These are phyloP conservation scores for Theodoxus fluviatilis DNA, from an alignment of 2,888 invertebrate genomes.

Conservation along the genomic window DNA sequence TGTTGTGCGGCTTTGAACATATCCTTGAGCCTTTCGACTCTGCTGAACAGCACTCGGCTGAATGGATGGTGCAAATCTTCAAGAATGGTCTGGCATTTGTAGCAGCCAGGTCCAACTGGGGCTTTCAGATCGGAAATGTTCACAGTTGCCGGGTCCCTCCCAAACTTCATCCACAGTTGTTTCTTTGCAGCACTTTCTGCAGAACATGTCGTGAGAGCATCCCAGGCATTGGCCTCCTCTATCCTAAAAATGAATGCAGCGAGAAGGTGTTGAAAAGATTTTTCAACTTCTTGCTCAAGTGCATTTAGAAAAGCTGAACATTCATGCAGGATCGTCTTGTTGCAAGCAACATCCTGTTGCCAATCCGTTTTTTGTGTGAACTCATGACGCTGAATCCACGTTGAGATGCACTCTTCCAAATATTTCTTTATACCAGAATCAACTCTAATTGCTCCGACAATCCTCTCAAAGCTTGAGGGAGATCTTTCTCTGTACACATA, in stretches of 20 bases:
- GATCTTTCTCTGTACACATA: slow-evolving; percentile 31
- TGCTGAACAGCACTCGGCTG: slow-evolving; percentile 5
- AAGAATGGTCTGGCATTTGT: neutral
- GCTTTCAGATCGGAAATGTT: slow-evolving; percentile 13
- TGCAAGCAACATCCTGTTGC: slow-evolving; percentile 21
- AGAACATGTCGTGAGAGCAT: neutral
- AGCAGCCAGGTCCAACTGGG: slow-evolving; percentile 9
- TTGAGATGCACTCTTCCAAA: neutral
- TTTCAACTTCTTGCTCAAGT: neutral
- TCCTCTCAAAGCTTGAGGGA: slow-evolving; percentile 30
- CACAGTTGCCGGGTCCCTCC: neutral
- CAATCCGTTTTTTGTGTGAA: slow-evolving; percentile 4
- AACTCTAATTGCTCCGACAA: slow-evolving; percentile 27
- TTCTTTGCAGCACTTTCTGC: neutral
- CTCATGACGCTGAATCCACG: slow-evolving; percentile 13
- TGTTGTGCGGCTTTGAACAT: slow-evolving; percentile 20
- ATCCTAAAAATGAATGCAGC: slow-evolving; percentile 21
- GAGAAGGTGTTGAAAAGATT: neutral
- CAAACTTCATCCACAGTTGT: slow-evolving; percentile 18
- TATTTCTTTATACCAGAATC: neutral
- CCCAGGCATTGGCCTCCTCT: slow-evolving; percentile 21
- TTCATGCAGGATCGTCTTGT: neutral
- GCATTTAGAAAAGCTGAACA: slow-evolving; percentile 18
- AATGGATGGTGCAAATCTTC: neutral
- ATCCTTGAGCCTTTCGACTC: slow-evolving; percentile 9